phyloP scores from a whole-genome alignment of 2,888 invertebrate species.

The Timandra comae region DNA sequence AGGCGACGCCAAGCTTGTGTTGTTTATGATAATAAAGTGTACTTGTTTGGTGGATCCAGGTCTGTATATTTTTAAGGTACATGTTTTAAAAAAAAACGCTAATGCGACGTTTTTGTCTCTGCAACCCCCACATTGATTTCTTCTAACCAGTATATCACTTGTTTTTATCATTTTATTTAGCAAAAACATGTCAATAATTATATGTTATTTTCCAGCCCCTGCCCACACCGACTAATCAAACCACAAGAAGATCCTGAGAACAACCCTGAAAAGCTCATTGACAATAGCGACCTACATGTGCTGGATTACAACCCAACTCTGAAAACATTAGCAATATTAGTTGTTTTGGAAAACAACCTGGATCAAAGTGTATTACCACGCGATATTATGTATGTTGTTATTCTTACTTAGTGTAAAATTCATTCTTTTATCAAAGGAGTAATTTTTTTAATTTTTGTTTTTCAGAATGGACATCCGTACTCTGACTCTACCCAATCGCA shows the following conservation, averaged over 20 bases:
- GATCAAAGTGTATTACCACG: constrained; percentile 80
- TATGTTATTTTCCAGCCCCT: constrained; percentile 49
- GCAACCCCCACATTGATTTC: not conserved
- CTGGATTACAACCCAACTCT: constrained; percentile 87
- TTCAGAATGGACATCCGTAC: constrained; percentile 80
- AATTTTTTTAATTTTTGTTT: too few species aligned
- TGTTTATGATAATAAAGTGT: constrained; percentile 83
- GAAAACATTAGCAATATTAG: constrained; percentile 82
- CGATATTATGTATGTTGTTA: constrained; percentile 80
- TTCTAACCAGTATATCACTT: too few species aligned
- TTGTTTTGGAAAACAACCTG: constrained; percentile 79
- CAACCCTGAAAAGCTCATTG: constrained; percentile 77
- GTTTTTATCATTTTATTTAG: too few species aligned
- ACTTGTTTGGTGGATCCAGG: constrained; percentile 95
- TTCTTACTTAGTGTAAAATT: too few species aligned
- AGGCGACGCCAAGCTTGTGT: constrained; percentile 89
- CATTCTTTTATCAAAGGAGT: too few species aligned
- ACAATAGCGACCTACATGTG: constrained; percentile 89
- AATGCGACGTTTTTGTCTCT: too few species aligned
- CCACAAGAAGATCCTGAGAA: constrained; percentile 36
- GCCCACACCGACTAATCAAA: constrained; percentile 27
- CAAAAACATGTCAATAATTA: too few species aligned
- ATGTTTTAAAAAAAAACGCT: too few species aligned
- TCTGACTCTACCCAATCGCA: constrained; percentile 83
- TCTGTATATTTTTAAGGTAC: constrained; percentile 49